Evolutionary conservation across 2,888 invertebrate species (phyloP).

Genomic region (Epinotia brunnichana): DNA sequence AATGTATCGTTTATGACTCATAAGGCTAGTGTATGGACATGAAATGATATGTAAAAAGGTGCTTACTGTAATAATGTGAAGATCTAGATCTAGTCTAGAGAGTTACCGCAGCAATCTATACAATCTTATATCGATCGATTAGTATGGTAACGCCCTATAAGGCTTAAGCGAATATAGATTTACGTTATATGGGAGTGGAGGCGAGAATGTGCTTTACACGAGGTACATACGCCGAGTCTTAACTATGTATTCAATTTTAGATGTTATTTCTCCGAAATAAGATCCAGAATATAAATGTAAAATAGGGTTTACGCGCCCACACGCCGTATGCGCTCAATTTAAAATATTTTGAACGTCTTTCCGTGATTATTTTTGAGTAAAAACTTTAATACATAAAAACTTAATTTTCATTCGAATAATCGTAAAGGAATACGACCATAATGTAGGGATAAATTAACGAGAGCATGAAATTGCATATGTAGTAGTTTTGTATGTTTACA

Average conservation of each 20-base stretch:
- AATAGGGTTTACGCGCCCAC: not conserved
- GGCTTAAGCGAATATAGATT: not conserved
- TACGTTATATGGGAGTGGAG: not conserved
- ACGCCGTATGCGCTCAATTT: no score
- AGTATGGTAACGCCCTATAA: not conserved
- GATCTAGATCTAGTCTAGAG: not conserved
- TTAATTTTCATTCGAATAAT: not conserved
- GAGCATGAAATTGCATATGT: no score
- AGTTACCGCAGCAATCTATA: not conserved
- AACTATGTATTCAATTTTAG: not conserved
- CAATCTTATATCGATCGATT: not conserved
- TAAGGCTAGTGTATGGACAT: not conserved
- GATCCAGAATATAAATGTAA: not conserved
- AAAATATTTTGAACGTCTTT: no score
- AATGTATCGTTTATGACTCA: not conserved
- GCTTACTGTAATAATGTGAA: not conserved
- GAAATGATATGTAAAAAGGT: not conserved
- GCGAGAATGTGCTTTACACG: constrained; percentile 1
- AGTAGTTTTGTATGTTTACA: no score
- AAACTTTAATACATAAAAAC: not conserved
- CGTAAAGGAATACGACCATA: not conserved
- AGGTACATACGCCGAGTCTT: not conserved
- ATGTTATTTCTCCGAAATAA: not conserved
- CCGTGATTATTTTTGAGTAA: no score
- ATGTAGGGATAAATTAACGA: no score